A percentile compares a stretch with the other conserved stretches of the same genome.
phyloP scores from a whole-genome alignment of 1,140 invertebrate genomes.

The Ptiloglossa arizonensis region DNA sequence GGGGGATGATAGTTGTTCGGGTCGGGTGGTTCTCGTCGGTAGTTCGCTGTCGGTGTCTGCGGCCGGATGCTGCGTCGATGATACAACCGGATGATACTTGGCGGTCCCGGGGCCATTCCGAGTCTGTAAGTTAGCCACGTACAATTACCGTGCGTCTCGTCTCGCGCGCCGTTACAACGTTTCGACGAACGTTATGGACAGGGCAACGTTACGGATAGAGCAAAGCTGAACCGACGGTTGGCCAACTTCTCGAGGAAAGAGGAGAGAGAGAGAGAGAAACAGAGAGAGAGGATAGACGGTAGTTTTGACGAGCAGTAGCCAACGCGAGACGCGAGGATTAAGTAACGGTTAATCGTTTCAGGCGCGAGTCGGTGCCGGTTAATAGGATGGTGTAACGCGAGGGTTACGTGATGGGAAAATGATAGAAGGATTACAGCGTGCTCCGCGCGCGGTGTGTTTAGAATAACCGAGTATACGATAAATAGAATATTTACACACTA shows the following conservation, averaged over 20 bases:
- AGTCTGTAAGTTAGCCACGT: constrained; percentile 77
- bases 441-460: background rate
- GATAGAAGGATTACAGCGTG: background rate
- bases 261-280: background rate
- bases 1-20: constrained; percentile 51
- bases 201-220: too few relatives aligned
- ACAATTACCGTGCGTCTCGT: constrained; percentile 78
- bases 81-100: constrained; percentile 72
- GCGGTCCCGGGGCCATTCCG: constrained; percentile 72
- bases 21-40: constrained; percentile 65
- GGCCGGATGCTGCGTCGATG: constrained; percentile 70
- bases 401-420: background rate
- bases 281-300: background rate
- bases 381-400: background rate
- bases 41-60: constrained; percentile 66
- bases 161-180: constrained; percentile 68
- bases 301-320: constrained; percentile 22
- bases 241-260: constrained; percentile 49
- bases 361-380: background rate
- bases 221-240: constrained; percentile 48
- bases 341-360: background rate
- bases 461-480: too few relatives aligned
- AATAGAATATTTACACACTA: background rate
- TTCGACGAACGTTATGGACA: constrained; percentile 73
- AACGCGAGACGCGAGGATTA: constrained; percentile 6